Evolutionary conservation across 2,888 invertebrate species (phyloP).

Genomic region (Acanthococcus lagerstroemiae): DNA sequence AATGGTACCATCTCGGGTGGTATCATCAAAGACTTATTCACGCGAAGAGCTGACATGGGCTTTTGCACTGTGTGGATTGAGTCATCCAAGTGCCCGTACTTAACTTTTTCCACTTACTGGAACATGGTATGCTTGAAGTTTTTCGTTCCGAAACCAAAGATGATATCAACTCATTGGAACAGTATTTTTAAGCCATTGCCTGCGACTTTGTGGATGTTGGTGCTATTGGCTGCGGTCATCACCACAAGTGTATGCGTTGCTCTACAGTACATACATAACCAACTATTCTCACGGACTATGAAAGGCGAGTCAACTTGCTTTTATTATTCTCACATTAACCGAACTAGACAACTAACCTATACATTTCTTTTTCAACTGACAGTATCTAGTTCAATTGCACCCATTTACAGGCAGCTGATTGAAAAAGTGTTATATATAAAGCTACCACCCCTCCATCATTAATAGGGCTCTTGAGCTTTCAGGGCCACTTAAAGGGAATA

Average conservation of each 20-base stretch:
- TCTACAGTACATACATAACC: not conserved
- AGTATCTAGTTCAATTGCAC: too few relatives aligned
- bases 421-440: too few relatives aligned
- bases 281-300: too few relatives aligned
- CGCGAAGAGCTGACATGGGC: conserved; percentile 27
- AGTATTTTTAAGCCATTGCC: conserved; percentile 33
- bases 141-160: conserved; percentile 32
- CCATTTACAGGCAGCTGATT: too few relatives aligned
- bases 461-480: too few relatives aligned
- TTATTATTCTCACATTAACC: too few relatives aligned
- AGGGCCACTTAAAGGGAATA: too few relatives aligned
- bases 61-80: conserved; percentile 34
- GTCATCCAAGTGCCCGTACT: conserved; percentile 1
- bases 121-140: conserved; percentile 31
- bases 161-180: conserved; percentile 30
- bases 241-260: not conserved
- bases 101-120: conserved; percentile 33
- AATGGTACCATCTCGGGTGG: conserved; percentile 32
- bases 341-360: too few relatives aligned
- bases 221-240: conserved; percentile 18
- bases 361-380: too few relatives aligned
- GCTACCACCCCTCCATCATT: too few relatives aligned
- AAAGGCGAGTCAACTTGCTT: too few relatives aligned
- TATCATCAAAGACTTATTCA: conserved; percentile 21
- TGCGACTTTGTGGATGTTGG: conserved; percentile 30